These are phyloP conservation scores for Myripristis murdjan DNA, from an alignment of 2,797 vertebrate species.

Conservation along the genomic window DNA sequence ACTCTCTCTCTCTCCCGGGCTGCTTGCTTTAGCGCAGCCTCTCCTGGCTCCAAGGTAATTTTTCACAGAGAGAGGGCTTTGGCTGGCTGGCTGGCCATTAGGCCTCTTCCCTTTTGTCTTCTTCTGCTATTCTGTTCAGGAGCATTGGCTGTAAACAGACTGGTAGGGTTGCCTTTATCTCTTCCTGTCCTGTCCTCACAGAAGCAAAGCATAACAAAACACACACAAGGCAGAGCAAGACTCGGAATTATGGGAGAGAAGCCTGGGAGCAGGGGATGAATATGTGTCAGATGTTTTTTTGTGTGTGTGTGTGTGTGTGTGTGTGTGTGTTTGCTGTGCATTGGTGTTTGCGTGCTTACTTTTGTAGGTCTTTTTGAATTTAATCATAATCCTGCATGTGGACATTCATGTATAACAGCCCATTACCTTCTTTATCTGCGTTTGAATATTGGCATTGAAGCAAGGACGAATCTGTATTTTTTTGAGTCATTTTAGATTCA, in stretches of 20 bases:
- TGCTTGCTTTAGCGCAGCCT: conserved; percentile 4
- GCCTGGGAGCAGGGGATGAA: conserved; percentile 44
- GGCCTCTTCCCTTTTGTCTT: conserved; percentile 73
- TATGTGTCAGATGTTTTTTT: conserved; percentile 22
- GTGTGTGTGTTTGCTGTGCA: not conserved
- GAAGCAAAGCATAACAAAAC: conserved; percentile 68
- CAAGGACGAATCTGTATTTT: conserved; percentile 13
- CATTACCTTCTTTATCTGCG: conserved; percentile 44
- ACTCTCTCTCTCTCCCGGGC: conserved; percentile 6
- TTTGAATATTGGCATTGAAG: conserved; percentile 26
- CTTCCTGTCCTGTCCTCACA: conserved; percentile 82
- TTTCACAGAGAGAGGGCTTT: conserved; percentile 61
- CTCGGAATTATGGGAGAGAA: conserved; percentile 30
- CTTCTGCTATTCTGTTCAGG: conserved; percentile 75
- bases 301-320: conserved; percentile 9
- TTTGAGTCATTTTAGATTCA: conserved; percentile 36
- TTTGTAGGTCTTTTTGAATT: not conserved
- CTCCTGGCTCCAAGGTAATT: conserved; percentile 55
- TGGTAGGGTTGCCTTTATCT: conserved; percentile 79
- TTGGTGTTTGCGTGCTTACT: not conserved
- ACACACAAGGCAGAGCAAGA: conserved; percentile 47
- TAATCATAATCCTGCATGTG: conserved; percentile 1
- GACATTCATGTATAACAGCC: conserved; percentile 5
- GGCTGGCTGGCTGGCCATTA: conserved; percentile 64
- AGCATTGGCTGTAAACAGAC: conserved; percentile 83